Evolutionary conservation across 2,797 vertebrate genomes (phyloP), one percentile per base, ranked within the genome.

Genomic region (Chaetodon trifasciatus): DNA sequence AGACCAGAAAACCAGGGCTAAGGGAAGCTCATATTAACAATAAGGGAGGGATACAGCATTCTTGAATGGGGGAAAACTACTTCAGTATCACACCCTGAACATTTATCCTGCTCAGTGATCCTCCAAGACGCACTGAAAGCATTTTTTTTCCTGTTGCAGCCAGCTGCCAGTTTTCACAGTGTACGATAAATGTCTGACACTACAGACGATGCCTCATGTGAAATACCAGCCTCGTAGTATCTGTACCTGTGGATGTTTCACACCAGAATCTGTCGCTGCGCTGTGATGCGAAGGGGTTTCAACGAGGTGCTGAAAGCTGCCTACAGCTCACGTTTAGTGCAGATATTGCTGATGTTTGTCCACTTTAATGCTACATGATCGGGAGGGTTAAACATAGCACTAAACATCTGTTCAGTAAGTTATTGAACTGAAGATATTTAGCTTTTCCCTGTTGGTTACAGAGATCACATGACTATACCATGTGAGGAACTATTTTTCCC

Each of bases 141-240:
- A 0, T 72, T 76, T 62, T 62, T 32, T 5, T 69, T 50, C 44
- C 46, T 24, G 50, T 85, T 85, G 89, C 83, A 83, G 77, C 78
- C 77, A 58, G 82, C 81, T 82, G 91, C 80, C 78, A 84, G 24
- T 88, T 92, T 90, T 93, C 91, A 90, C 90, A 88, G 89, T 90
- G 90, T 71, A 49, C 71, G 42, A 83, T 81, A 67, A 57, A 75
- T 6, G 52, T 83, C 74, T 53, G 85, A 84, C 79, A 60, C 86
- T 21, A 47, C 66, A 83, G 76, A 49, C 40, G 4, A 49, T 0
- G 16, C 13, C 6, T 78, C 40, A 1, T 28, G 87, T 56, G 80
- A 85, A 82, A 84, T 76, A 37, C 70, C 71, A n/a, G 74, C 47
- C 64, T 16, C 47, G 28, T 49, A 23, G 78, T 9, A 39, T 71